Percentiles rank a stretch among this genome's conserved stretches.
phyloP scores from a whole-genome alignment of 2,888 invertebrate genomes.

The Drosophila planitibia region DNA sequence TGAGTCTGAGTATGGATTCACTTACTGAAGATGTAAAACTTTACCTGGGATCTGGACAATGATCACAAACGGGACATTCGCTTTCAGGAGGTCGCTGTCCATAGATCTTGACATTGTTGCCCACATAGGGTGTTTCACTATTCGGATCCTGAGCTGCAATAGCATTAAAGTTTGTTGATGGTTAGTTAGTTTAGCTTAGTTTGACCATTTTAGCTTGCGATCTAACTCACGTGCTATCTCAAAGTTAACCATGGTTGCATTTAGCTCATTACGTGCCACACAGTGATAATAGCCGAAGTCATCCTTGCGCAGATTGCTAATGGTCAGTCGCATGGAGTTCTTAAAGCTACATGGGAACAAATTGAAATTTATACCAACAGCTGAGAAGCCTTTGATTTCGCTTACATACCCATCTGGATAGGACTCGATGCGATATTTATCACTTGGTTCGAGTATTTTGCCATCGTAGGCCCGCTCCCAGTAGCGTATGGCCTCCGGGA shows the following conservation, averaged over 20 bases:
- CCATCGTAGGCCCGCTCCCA: conserved; percentile 93
- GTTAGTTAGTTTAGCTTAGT: background rate
- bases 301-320: conserved; percentile 88
- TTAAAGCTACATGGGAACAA: conserved; percentile 85
- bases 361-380: background rate
- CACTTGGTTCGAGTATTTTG: conserved; percentile 89
- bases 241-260: conserved; percentile 91
- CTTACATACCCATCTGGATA: conserved; percentile 85
- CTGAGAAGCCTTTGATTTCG: background rate
- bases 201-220: background rate
- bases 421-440: conserved; percentile 88
- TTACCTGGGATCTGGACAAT: conserved; percentile 87
- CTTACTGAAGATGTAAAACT: background rate
- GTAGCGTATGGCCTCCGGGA: conserved; percentile 93
- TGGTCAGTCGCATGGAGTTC: conserved; percentile 92
- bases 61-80: conserved; percentile 88
- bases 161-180: too few species aligned
- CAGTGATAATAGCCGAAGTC: conserved; percentile 93
- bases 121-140: conserved; percentile 86
- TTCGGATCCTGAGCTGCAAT: conserved; percentile 86
- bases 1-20: background rate
- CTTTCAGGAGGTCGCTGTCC: conserved; percentile 88
- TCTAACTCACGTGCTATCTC: conserved; percentile 88
- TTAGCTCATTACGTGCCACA: conserved; percentile 93
- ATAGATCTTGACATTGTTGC: conserved; percentile 86